Evolutionary conservation across 2,113 vertebrate species (phyloP).

Genomic region (Mugil cephalus): DNA sequence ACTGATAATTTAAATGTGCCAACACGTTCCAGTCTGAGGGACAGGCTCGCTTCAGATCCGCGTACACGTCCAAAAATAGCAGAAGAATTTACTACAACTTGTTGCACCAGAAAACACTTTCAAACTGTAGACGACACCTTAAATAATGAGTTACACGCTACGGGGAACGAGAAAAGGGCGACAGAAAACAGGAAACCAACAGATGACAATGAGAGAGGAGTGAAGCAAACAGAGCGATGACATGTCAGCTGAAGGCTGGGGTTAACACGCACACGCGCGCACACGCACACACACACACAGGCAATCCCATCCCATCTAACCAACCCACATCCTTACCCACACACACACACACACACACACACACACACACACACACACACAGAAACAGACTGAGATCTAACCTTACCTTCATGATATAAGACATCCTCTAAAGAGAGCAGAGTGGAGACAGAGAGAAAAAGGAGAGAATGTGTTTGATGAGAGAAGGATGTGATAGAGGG

Average conservation of each 20-base stretch:
- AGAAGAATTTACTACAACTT: constrained; percentile 7
- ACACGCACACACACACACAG: constrained; percentile 33
- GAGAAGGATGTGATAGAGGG: constrained; percentile 64
- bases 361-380: constrained; percentile 70
- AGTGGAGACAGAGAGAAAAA: constrained; percentile 91
- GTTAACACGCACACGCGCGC: constrained; percentile 15
- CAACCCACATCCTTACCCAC: constrained; percentile 56
- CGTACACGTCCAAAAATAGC: constrained; percentile 24
- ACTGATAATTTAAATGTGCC: constrained; percentile 12
- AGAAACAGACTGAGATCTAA: constrained; percentile 80
- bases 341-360: constrained; percentile 73
- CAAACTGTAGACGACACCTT: constrained; percentile 16
- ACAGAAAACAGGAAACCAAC: constrained; percentile 77
- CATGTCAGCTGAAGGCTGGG: constrained; percentile 67
- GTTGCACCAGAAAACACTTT: constrained; percentile 20
- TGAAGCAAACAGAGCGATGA: constrained; percentile 72
- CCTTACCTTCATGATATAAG: constrained; percentile 99
- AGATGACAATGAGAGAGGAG: constrained; percentile 55
- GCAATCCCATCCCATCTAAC: constrained; percentile 58
- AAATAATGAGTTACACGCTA: neutral
- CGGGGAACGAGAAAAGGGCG: constrained; percentile 29
- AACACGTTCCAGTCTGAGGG: constrained; percentile 4
- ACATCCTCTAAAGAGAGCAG: constrained; percentile 98
- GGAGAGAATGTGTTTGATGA: constrained; percentile 86
- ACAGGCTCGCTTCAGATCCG: neutral